phyloP scores from a whole-genome alignment of 2,113 vertebrate species.

The Pachyramphus minor region DNA sequence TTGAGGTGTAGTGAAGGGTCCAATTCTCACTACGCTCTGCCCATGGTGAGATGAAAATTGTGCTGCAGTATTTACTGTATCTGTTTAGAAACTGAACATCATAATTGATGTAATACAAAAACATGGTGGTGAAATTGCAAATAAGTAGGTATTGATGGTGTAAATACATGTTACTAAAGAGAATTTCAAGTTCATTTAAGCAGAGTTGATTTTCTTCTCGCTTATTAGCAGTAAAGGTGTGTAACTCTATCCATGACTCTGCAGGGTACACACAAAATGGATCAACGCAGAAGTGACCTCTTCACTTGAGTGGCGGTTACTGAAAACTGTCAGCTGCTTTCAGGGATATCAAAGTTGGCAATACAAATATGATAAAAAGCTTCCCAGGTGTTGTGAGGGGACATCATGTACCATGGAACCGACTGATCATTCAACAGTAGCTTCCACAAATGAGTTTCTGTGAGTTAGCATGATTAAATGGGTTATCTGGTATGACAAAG shows the following conservation, averaged over 20 bases:
- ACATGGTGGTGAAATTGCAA: neutral
- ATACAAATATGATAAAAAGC: neutral
- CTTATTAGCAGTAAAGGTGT: neutral
- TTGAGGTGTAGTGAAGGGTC: neutral
- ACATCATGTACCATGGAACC: fast-evolving
- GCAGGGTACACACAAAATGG: neutral
- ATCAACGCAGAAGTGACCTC: neutral
- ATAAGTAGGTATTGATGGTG: neutral
- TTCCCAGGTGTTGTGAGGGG: neutral
- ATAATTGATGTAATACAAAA: neutral
- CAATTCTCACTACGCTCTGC: neutral
- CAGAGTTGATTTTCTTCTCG: neutral
- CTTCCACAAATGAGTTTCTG: neutral
- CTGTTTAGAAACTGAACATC: neutral
- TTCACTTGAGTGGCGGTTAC: neutral
- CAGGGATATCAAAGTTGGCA: neutral
- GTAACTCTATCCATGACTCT: neutral
- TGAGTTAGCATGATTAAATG: neutral
- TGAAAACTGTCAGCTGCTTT: neutral
- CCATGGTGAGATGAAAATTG: neutral
- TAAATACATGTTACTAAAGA: neutral
- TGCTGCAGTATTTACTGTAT: neutral
- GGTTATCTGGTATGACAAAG: neutral
- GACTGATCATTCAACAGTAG: neutral
- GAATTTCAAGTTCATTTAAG: neutral